Conservation (phyloP, 2,888 invertebrate species). For the Eupithecia inturbata region DNA sequence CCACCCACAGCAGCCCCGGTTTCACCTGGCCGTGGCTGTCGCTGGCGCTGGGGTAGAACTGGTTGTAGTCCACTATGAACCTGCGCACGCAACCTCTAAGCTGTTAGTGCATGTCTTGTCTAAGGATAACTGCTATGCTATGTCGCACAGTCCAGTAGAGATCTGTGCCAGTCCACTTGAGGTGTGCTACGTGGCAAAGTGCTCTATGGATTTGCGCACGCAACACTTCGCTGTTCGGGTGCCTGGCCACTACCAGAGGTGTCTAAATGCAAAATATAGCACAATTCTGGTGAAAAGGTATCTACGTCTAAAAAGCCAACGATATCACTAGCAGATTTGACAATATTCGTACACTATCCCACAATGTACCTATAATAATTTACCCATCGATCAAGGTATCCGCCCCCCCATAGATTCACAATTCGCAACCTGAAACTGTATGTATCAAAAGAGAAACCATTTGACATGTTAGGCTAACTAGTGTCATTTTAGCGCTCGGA, state of each 20-base stretch:
- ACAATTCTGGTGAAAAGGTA: background rate
- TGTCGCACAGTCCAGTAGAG: background rate
- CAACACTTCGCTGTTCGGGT: background rate
- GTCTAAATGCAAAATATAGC: background rate
- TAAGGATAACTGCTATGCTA: background rate
- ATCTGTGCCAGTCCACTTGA: background rate
- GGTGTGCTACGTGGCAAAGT: background rate
- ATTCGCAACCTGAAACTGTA: too few species aligned
- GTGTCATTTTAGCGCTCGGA: too few species aligned
- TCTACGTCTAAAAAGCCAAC: background rate
- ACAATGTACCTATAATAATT: too few species aligned
- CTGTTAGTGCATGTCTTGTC: background rate
- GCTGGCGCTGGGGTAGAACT: slow-evolving; percentile 75
- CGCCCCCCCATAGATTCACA: too few species aligned
- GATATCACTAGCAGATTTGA: background rate
- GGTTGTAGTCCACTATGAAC: slow-evolving; percentile 86
- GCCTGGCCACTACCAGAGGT: background rate
- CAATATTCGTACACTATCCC: background rate
- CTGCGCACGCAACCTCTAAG: slow-evolving; percentile 45
- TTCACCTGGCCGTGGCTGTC: slow-evolving; percentile 48
- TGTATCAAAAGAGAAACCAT: too few species aligned
- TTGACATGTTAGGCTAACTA: too few species aligned
- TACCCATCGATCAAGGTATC: too few species aligned
- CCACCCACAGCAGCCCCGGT: slow-evolving; percentile 83
- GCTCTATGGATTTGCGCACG: background rate